These are phyloP conservation scores for Dipodomys merriami DNA, from an alignment of 2,113 vertebrate species.

Conservation along the genomic window DNA sequence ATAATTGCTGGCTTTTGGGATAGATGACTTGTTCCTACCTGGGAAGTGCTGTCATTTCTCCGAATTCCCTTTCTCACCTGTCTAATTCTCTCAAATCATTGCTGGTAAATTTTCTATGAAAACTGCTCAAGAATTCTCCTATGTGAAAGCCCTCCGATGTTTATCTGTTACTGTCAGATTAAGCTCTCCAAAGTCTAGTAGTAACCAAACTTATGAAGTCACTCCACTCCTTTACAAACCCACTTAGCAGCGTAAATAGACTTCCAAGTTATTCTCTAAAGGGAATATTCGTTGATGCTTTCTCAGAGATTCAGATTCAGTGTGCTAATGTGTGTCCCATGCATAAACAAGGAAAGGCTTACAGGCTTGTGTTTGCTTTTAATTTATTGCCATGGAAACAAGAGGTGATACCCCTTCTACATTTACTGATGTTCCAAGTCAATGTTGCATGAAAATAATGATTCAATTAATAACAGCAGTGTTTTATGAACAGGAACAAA, in stretches of 20 bases:
- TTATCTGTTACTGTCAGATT: not conserved
- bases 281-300: not conserved
- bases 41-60: no score
- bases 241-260: not conserved
- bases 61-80: not conserved
- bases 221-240: not conserved
- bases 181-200: not conserved
- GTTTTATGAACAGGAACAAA: conserved; percentile 66
- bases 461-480: conserved; percentile 45
- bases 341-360: conserved; percentile 28
- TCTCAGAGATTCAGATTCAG: not conserved
- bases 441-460: conserved; percentile 53
- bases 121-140: not conserved
- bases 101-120: not conserved
- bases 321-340: not conserved
- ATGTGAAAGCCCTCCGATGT: not conserved
- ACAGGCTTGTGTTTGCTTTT: conserved; percentile 63
- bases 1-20: no score
- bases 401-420: not conserved
- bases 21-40: no score
- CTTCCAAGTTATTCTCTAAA: not conserved
- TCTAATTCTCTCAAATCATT: not conserved
- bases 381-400: conserved; percentile 65
- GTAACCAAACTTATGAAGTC: not conserved
- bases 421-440: conserved; percentile 57